phyloP scores from a whole-genome alignment of 2,113 vertebrate species.

The Xyrauchen texanus region DNA sequence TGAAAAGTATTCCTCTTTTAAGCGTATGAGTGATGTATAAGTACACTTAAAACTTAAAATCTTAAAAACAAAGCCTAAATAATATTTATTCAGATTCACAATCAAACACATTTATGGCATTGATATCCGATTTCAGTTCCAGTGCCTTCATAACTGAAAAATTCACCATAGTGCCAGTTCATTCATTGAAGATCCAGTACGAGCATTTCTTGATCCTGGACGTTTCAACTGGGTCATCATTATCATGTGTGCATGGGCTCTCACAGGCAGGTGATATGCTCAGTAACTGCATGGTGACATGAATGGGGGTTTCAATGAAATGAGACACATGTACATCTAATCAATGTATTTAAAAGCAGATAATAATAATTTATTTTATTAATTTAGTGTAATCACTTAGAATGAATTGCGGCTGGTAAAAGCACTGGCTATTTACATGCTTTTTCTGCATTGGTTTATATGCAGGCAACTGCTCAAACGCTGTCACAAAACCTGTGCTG shows the following conservation, averaged over 20 bases:
- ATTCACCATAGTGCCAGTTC: constrained; percentile 23
- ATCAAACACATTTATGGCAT: not conserved
- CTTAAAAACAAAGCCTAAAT: too few species aligned
- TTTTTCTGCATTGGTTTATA: too few species aligned
- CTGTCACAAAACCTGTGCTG: too few species aligned
- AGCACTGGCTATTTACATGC: too few species aligned
- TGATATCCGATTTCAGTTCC: constrained; percentile 5
- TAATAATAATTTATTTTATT: too few species aligned
- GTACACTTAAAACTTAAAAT: too few species aligned
- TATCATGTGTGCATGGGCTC: constrained; percentile 18
- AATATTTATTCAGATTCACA: not conserved
- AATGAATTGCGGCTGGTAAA: too few species aligned
- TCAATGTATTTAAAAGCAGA: too few species aligned
- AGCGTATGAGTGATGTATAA: too few species aligned
- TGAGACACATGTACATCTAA: not conserved
- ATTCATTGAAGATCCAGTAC: constrained; percentile 19
- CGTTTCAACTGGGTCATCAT: constrained; percentile 44
- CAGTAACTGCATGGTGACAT: not conserved
- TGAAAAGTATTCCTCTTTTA: too few species aligned
- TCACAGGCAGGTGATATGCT: constrained; percentile 13
- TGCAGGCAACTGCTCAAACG: too few species aligned
- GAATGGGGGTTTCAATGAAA: not conserved
- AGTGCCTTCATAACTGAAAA: constrained; percentile 7
- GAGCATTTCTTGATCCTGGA: constrained; percentile 30
- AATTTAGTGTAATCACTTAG: too few species aligned